These are phyloP conservation scores for Schizotus pectinicornis DNA, from an alignment of 2,888 invertebrate genomes.

Conservation along the genomic window DNA sequence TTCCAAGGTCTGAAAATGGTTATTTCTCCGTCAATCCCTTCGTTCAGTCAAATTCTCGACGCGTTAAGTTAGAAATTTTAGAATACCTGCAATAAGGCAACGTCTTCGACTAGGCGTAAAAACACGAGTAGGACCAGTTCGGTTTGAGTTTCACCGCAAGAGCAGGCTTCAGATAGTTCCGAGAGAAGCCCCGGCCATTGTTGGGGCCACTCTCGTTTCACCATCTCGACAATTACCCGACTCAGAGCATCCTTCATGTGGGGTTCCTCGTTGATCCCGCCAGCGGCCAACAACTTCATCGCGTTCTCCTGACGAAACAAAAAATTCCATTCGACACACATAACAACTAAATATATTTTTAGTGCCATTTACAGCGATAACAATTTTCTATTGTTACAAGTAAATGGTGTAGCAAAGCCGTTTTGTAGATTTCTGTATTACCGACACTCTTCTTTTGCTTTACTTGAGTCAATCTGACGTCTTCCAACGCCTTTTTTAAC, in stretches of 20 bases:
- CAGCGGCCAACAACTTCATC: slow-evolving; percentile 81
- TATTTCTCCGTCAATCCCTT: no score
- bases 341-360: slow-evolving; percentile 6
- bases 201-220: slow-evolving; percentile 97
- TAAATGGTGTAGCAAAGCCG: no score
- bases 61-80: neutral
- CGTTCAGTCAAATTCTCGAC: neutral
- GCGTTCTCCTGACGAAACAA: slow-evolving; percentile 71
- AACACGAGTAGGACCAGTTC: slow-evolving; percentile 90
- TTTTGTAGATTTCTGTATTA: neutral
- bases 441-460: neutral
- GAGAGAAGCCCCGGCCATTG: slow-evolving; percentile 88
- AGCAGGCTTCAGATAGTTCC: slow-evolving; percentile 83
- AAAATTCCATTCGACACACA: slow-evolving; percentile 9
- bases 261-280: slow-evolving; percentile 76
- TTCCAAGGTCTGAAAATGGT: slow-evolving; percentile 75
- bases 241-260: slow-evolving; percentile 87
- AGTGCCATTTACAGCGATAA: neutral
- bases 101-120: slow-evolving; percentile 90
- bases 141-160: slow-evolving; percentile 84
- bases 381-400: neutral
- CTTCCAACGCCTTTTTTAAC: no score
- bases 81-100: slow-evolving; percentile 81
- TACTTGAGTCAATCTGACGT: slow-evolving; percentile 8
- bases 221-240: slow-evolving; percentile 94